Evolutionary conservation across 2,113 vertebrate species (phyloP).

Genomic region (Heterocephalus glaber): DNA sequence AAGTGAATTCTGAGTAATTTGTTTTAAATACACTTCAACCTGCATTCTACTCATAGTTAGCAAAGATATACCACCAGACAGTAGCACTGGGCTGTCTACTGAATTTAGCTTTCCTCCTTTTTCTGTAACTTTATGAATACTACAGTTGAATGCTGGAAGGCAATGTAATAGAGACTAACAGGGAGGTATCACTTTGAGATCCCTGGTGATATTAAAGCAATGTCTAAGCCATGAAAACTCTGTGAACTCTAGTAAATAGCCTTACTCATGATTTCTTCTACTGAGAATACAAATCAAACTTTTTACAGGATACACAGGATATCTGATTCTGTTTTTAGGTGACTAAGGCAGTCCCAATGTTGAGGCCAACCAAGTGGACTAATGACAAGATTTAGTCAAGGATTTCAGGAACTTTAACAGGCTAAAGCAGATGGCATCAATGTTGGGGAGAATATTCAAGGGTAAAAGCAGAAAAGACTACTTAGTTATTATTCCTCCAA

Average conservation of each 20-base stretch:
- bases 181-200: background rate
- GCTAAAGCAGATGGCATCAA: background rate
- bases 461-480: background rate
- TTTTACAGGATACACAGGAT: background rate
- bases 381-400: background rate
- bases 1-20: slow-evolving; percentile 1
- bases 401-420: background rate
- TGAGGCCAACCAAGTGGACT: background rate
- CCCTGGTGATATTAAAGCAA: background rate
- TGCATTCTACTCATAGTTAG: background rate
- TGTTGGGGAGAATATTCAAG: background rate
- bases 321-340: background rate
- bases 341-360: background rate
- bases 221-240: background rate
- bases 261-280: background rate
- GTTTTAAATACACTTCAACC: background rate
- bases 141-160: background rate
- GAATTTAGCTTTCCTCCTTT: background rate
- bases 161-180: background rate
- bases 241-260: background rate
- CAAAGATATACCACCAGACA: background rate
- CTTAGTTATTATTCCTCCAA: background rate
- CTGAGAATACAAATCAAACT: background rate
- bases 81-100: background rate
- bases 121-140: background rate